Percentiles rank a stretch among this genome's conserved stretches.
Conservation (phyloP, 2,113 vertebrate species). For the Morone saxatilis region DNA sequence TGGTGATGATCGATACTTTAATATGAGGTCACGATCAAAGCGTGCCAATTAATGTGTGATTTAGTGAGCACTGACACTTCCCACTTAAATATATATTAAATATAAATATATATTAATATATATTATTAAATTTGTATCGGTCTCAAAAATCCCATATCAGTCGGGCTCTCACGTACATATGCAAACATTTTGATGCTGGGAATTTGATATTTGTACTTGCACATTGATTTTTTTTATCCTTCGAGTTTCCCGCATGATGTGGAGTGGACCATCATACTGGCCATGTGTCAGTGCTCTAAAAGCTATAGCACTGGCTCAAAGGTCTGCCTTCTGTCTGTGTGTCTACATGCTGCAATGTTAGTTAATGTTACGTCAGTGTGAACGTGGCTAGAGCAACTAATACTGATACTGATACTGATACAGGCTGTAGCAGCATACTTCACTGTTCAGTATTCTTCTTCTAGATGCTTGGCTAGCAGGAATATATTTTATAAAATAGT, state of each 20-base stretch:
- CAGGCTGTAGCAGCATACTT: not conserved
- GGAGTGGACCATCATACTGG: not conserved
- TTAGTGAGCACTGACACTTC: not conserved
- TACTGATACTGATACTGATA: not conserved
- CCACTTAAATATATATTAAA: too few relatives aligned
- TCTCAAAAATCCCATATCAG: too few relatives aligned
- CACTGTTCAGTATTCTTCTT: not conserved
- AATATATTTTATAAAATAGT: not conserved
- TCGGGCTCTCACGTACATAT: too few relatives aligned
- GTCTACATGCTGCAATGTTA: not conserved
- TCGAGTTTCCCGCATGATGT: not conserved
- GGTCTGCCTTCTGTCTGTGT: not conserved
- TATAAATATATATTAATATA: not conserved
- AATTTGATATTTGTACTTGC: not conserved
- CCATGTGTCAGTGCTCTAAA: not conserved
- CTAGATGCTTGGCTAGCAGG: too few relatives aligned
- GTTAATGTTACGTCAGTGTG: not conserved
- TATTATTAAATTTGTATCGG: too few relatives aligned
- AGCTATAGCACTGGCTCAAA: slow-evolving; percentile 3
- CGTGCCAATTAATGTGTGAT: not conserved
- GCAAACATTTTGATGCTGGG: not conserved
- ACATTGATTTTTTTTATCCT: not conserved
- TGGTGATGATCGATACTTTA: not conserved
- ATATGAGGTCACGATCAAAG: not conserved
- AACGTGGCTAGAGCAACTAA: not conserved